A percentile compares a stretch with the other conserved stretches of the same genome.
Evolutionary conservation across 2,113 vertebrate genomes (phyloP).

Genomic region (Megaceryle torquata): DNA sequence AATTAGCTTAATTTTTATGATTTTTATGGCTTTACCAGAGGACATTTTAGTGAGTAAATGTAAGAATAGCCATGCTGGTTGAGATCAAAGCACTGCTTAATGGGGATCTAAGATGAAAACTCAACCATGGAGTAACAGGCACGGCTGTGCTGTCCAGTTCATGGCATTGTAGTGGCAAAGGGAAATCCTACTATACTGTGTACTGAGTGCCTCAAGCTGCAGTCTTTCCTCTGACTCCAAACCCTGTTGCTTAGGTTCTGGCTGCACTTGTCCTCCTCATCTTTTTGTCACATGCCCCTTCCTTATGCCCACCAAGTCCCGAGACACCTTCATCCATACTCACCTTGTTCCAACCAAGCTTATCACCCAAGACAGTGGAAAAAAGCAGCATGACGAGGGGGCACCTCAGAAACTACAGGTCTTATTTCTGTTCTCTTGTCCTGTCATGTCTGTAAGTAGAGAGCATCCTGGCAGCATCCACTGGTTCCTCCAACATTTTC

Average conservation of each 20-base stretch:
- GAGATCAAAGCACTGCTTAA: neutral
- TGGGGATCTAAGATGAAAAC: neutral
- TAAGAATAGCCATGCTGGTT: neutral
- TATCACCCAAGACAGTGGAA: neutral
- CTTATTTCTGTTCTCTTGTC: neutral
- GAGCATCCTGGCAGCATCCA: neutral
- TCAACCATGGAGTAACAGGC: neutral
- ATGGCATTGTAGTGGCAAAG: neutral
- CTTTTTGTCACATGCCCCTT: neutral
- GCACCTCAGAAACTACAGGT: neutral
- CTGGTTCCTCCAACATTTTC: neutral
- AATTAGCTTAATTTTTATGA: neutral
- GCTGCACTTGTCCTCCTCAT: fast-evolving
- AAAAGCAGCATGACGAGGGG: neutral
- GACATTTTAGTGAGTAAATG: neutral
- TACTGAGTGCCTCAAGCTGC: neutral
- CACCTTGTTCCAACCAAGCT: neutral
- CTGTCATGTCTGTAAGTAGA: neutral
- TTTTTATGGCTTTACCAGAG: neutral
- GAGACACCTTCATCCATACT: neutral
- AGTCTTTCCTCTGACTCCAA: neutral
- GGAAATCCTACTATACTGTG: fast-evolving
- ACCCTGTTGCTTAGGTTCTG: neutral
- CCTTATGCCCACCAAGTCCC: neutral
- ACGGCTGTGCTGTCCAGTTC: neutral